Percentiles rank a stretch among this genome's conserved stretches.
Conservation (phyloP, 2,888 invertebrate genomes). For the Adineta ricciae region DNA sequence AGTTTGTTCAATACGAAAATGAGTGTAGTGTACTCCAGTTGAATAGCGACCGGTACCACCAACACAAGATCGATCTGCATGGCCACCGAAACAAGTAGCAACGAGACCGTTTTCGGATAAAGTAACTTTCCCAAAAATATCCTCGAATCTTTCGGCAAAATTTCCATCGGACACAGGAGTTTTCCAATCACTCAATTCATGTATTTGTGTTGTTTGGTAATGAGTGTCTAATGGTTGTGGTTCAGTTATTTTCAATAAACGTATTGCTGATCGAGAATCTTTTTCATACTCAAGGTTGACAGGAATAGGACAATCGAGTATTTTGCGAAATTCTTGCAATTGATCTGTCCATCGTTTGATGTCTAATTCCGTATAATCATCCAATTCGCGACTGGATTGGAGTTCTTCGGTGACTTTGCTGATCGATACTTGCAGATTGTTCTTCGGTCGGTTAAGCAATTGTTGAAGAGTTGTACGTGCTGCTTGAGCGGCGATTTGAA, state of each 20-base stretch:
- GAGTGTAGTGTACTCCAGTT: background rate
- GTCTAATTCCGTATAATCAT: background rate
- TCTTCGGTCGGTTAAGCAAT: background rate
- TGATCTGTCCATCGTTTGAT: background rate
- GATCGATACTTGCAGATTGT: background rate
- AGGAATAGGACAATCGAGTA: background rate
- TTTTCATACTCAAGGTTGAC: background rate
- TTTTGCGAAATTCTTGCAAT: background rate
- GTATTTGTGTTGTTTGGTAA: background rate
- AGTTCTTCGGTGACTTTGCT: background rate
- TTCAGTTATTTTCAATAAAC: background rate
- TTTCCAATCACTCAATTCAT: background rate
- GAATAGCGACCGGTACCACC: background rate
- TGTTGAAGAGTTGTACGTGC: background rate
- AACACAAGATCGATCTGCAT: background rate
- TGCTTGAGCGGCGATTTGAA: background rate
- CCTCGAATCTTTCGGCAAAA: background rate
- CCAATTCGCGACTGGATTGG: background rate
- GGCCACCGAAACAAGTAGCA: background rate
- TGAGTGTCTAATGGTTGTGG: background rate
- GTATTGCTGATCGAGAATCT: background rate
- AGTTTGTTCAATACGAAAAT: background rate
- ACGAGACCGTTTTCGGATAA: background rate
- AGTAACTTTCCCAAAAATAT: background rate
- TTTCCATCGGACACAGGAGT: background rate